Percentiles rank a stretch among this genome's conserved stretches.
phyloP scores from a whole-genome alignment of 2,113 vertebrate genomes.

The Thalassarche chlororhynchos region DNA sequence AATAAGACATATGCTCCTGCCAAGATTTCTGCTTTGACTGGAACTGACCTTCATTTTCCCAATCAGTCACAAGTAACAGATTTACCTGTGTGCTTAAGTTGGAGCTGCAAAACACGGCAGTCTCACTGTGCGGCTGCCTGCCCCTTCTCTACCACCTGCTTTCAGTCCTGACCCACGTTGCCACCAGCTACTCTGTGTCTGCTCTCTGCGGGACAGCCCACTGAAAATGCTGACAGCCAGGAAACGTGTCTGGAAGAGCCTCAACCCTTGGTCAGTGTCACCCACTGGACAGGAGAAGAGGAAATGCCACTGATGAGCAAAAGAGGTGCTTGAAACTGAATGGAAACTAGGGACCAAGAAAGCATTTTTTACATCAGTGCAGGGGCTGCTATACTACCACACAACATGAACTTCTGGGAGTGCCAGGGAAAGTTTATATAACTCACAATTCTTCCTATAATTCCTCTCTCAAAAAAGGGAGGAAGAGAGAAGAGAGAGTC shows the following conservation, averaged over 20 bases:
- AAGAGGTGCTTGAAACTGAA: not conserved
- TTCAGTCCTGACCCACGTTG: not conserved
- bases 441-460: not conserved
- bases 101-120: not conserved
- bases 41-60: not conserved
- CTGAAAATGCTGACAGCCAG: not conserved
- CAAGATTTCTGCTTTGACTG: not conserved
- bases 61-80: not conserved
- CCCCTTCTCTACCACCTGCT: not conserved
- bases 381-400: not conserved
- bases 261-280: not conserved
- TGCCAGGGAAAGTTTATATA: not conserved
- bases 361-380: not conserved
- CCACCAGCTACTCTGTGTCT: not conserved
- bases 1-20: not conserved
- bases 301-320: not conserved
- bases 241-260: not conserved
- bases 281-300: not conserved
- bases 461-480: not conserved
- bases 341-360: not conserved
- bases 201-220: not conserved
- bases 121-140: rapidly evolving
- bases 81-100: not conserved
- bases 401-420: not conserved
- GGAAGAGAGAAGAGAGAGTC: not conserved